Percentiles rank a stretch among this genome's conserved stretches.
Conservation (phyloP, 2,797 vertebrate species). For the Chelon auratus region DNA sequence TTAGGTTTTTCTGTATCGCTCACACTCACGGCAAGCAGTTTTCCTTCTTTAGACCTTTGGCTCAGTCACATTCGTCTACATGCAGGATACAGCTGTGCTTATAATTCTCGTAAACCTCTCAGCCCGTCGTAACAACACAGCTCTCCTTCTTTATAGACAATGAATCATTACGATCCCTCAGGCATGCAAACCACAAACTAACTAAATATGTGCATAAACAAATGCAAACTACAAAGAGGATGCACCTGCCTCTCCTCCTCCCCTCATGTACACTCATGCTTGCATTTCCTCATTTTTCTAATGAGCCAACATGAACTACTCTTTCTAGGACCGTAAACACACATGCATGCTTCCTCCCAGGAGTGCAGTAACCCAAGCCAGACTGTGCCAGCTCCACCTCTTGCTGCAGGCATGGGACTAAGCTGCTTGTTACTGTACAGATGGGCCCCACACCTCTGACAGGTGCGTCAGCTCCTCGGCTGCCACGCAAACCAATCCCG, state of each 20-base stretch:
- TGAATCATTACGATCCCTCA: slow-evolving; percentile 60
- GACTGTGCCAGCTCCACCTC: slow-evolving; percentile 61
- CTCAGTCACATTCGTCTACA: slow-evolving; percentile 44
- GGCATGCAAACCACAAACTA: slow-evolving; percentile 24
- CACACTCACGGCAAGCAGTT: slow-evolving; percentile 31
- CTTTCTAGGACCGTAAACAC: slow-evolving; percentile 40
- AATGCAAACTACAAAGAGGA: slow-evolving; percentile 57
- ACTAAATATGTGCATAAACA: slow-evolving; percentile 51
- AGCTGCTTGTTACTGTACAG: slow-evolving; percentile 72
- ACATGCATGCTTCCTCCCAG: slow-evolving; percentile 41
- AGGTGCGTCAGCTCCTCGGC: slow-evolving; percentile 62
- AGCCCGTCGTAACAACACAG: slow-evolving; percentile 40
- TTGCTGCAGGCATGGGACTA: slow-evolving; percentile 67
- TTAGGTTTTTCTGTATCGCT: slow-evolving; percentile 30
- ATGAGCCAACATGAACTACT: slow-evolving; percentile 52
- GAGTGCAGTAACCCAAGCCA: slow-evolving; percentile 64
- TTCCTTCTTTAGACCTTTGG: slow-evolving; percentile 43
- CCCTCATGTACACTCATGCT: slow-evolving; percentile 2
- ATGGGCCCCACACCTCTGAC: slow-evolving; percentile 72
- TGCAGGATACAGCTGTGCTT: slow-evolving; percentile 76
- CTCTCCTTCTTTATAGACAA: slow-evolving; percentile 56
- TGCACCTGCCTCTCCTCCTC: slow-evolving; percentile 49
- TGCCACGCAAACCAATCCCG: slow-evolving; percentile 38
- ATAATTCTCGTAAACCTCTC: slow-evolving; percentile 62
- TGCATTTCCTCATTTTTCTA: slow-evolving; percentile 55